Conservation (phyloP, 2,888 invertebrate species). For the Scrobipalpa costella region DNA sequence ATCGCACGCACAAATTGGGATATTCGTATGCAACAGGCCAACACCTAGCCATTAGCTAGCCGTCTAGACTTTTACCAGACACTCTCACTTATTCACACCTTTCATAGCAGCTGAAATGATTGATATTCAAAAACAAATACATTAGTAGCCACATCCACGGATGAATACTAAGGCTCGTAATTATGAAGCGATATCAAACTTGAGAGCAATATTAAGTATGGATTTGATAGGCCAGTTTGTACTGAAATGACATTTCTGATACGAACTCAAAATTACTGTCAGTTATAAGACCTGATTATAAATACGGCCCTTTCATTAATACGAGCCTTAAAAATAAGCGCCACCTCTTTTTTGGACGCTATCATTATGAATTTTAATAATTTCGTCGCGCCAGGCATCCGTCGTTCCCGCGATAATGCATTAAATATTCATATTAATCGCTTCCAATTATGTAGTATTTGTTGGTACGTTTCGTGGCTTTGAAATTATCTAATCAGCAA, state of each 20-base stretch:
- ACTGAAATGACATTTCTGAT: no score
- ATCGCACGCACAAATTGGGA: slow-evolving; percentile 39
- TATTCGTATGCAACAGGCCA: slow-evolving; percentile 47
- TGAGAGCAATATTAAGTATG: no score
- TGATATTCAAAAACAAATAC: not conserved
- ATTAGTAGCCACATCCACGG: not conserved
- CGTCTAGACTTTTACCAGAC: slow-evolving; percentile 43
- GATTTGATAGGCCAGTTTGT: no score
- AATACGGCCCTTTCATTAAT: no score
- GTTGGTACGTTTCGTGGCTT: slow-evolving; percentile 1
- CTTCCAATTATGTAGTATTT: slow-evolving; percentile 1
- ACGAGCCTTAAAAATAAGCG: no score
- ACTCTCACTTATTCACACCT: slow-evolving; percentile 30
- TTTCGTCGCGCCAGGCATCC: slow-evolving; percentile 16
- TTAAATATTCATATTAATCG: not conserved
- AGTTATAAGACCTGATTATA: no score
- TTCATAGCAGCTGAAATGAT: slow-evolving; percentile 2
- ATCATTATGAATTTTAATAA: slow-evolving; percentile 10
- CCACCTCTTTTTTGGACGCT: not conserved
- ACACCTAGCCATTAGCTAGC: not conserved
- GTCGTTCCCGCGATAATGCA: not conserved
- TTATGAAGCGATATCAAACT: no score
- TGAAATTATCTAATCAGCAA: slow-evolving; percentile 7
- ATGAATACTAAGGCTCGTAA: no score
- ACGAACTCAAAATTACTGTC: no score